Evolutionary conservation across 2,888 invertebrate species (phyloP).

Genomic region (Thecophora atra): DNA sequence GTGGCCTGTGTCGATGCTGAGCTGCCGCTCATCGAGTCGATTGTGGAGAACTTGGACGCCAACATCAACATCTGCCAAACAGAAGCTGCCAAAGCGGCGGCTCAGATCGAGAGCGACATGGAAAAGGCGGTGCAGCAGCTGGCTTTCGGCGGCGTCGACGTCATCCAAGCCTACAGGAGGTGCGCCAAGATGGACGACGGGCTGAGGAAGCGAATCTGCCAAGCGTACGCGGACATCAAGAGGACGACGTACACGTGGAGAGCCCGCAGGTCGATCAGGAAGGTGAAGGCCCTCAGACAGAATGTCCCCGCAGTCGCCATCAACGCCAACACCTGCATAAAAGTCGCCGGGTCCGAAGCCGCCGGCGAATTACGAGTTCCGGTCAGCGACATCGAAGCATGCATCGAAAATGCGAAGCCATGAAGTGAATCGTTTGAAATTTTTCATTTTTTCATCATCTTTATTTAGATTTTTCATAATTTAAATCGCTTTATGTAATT

Average conservation of each 20-base stretch:
- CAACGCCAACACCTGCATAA: conserved; percentile 52
- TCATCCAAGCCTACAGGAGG: conserved; percentile 46
- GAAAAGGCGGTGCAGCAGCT: conserved; percentile 53
- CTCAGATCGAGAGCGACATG: conserved; percentile 52
- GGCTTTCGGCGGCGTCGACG: conserved; percentile 49
- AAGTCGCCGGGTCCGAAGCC: conserved; percentile 49
- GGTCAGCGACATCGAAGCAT: conserved; percentile 47
- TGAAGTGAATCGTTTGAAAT: background rate
- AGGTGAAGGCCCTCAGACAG: conserved; percentile 43
- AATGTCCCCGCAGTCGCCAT: conserved; percentile 52
- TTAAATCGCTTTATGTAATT: too few species aligned
- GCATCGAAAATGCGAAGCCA: conserved; percentile 35
- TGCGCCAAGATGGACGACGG: conserved; percentile 48
- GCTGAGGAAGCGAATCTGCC: conserved; percentile 46
- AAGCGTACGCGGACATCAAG: conserved; percentile 49
- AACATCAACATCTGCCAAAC: conserved; percentile 50
- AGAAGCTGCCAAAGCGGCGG: conserved; percentile 52
- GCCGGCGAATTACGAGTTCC: conserved; percentile 47
- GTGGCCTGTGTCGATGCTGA: conserved; percentile 54
- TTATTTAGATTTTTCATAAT: too few species aligned
- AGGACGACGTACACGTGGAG: conserved; percentile 42
- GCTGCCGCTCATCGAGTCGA: conserved; percentile 44
- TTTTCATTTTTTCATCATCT: too few species aligned
- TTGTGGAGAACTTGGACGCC: conserved; percentile 48
- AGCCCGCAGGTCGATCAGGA: background rate